phyloP scores from a whole-genome alignment of 2,113 vertebrate species.

The Megalops atlanticus region DNA sequence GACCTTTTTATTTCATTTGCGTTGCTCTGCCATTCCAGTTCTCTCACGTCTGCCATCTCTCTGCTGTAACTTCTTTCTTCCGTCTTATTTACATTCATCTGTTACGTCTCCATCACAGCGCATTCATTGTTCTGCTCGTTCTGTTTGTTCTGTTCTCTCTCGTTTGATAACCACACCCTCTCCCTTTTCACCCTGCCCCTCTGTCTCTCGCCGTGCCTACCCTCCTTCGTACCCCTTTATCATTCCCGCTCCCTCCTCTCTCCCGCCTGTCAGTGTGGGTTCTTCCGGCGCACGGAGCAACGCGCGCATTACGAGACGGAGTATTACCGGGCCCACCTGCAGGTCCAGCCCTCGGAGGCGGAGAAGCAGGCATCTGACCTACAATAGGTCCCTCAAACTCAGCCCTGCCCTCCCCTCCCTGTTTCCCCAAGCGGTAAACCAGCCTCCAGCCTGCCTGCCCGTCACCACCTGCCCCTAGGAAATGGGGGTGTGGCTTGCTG shows the following conservation, averaged over 20 bases:
- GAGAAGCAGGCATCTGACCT: conserved; percentile 77
- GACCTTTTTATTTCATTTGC: conserved; percentile 15
- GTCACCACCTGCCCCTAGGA: conserved; percentile 27
- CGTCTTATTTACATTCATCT: conserved; percentile 20
- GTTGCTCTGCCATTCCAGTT: background rate
- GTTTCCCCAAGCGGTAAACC: conserved; percentile 57
- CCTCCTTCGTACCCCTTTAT: background rate
- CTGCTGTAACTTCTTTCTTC: background rate
- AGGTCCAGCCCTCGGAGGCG: conserved; percentile 83
- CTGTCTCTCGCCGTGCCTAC: conserved; percentile 18
- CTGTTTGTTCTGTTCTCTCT: background rate
- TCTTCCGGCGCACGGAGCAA: conserved; percentile 80
- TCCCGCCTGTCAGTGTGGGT: conserved; percentile 78
- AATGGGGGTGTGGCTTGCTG: background rate
- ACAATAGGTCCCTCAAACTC: conserved; percentile 51
- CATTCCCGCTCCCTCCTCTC: background rate
- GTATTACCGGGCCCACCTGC: conserved; percentile 82
- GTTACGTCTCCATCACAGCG: background rate
- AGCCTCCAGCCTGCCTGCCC: conserved; percentile 8
- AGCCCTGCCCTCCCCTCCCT: conserved; percentile 56
- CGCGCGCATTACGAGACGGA: conserved; percentile 77
- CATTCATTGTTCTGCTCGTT: background rate
- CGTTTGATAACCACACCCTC: background rate
- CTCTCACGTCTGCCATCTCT: background rate
- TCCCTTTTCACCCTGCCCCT: conserved; percentile 16